Base-by-base conservation (phyloP, 2,888 invertebrate species). In the Lithosia quadra region DNA sequence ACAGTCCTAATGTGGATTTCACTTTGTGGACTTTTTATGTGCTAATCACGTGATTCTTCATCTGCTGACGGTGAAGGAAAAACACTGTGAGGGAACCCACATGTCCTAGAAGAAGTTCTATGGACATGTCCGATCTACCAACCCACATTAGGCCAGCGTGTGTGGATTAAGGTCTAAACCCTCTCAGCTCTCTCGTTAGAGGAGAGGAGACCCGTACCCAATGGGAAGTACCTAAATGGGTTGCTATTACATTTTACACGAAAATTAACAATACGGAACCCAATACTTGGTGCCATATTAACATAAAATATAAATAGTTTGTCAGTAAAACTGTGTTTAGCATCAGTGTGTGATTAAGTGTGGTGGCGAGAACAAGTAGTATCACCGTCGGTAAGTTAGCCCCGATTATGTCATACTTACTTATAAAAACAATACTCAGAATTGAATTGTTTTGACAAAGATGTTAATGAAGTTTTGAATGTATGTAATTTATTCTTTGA, bases 361-460 rank as follows among this genome's bases (percentile, higher is more conserved):
- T 49, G 56, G 75, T 39, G 60, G 55, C n/a, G 63, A 33, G 24
- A 79, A 73, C 82, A 75, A 75, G 67, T 67, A 22, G 69, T 68
- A 73, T 60, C 60, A 55, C 61, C 39, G 49, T 65, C 55, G 71
- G 76, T 83, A 63, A 80, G 78, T 74, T 60, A 63, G 71, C 62
- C 53, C 68, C 60, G 11, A 59, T 65, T 84, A 82, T 83, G 80
- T 86, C 84, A 84, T 78, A 71, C 33, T 73, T 78, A 71, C 33
- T 73, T 78, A 77, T 76, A 49, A 57, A 57, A 56, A 53, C 21
- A 49, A n/a, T 39, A 55, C 34, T 34, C 34, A n/a, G 4, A 59
- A 18, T 49, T 49, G 0, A 11, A 4, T 63, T 21, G 49, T 63
- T 21, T 33, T n/a, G 21, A n/a, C n/a, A 2, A 34, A n/a, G n/a